A percentile compares a stretch with the other conserved stretches of the same genome.
Evolutionary conservation across 2,113 vertebrate genomes (phyloP).

Genomic region (Glaucidium brasilianum): DNA sequence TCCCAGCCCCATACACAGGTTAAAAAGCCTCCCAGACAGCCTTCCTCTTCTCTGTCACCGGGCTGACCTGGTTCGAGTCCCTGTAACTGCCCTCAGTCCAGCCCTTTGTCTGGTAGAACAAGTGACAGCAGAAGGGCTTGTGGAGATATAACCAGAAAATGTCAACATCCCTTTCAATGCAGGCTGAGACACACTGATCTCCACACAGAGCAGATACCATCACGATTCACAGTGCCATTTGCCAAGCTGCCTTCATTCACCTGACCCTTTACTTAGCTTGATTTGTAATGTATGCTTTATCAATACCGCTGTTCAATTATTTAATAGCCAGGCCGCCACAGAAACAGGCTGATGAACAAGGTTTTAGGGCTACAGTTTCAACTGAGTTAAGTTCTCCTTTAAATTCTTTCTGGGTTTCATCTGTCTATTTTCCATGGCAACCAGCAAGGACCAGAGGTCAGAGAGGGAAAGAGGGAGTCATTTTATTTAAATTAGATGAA

Average conservation of each 20-base stretch:
- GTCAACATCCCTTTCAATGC: rapidly evolving
- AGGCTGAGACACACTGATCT: rapidly evolving
- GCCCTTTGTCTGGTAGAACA: background rate
- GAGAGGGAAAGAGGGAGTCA: background rate
- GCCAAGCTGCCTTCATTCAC: background rate
- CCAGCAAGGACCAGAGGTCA: background rate
- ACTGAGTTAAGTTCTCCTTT: background rate
- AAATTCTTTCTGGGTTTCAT: background rate
- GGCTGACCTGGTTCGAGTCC: background rate
- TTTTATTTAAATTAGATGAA: background rate
- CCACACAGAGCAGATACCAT: background rate
- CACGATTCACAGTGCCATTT: background rate
- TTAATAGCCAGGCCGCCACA: background rate
- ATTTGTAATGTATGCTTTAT: background rate
- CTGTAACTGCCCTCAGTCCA: background rate
- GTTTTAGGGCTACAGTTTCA: background rate
- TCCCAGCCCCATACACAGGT: rapidly evolving
- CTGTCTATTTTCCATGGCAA: conserved; percentile 15
- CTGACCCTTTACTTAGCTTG: background rate
- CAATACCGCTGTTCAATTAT: background rate
- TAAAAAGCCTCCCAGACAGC: background rate
- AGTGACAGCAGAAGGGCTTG: background rate
- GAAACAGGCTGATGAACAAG: background rate
- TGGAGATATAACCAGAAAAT: background rate
- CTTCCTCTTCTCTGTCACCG: background rate